Base-by-base conservation (phyloP, 2,113 vertebrate genomes). In the Anguilla rostrata region DNA sequence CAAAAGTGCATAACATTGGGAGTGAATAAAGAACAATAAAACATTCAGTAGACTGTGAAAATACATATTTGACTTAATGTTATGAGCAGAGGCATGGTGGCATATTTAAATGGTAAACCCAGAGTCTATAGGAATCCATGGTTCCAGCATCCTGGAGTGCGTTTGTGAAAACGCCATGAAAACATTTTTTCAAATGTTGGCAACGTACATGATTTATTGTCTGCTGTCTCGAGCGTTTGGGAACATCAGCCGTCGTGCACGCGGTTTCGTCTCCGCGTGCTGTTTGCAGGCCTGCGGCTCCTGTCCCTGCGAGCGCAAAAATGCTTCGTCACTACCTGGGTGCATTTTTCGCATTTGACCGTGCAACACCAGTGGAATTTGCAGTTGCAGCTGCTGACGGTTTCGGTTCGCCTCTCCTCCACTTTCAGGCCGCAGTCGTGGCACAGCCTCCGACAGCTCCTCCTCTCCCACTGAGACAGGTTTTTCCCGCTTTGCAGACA, bases 281-380 rank as follows among this genome's bases (percentile, higher is more conserved):
- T 91, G 81, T 96, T 95, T 1, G 93, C 94, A 14, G 92, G 87
- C 39, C 86, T 49, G 0, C 87, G 39, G 75, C 41, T 90, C 0
- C 86, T 49, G 0, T 95, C 93, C 8, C 92, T 94, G 14, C 90
- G 94, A 0, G 91, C 85, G 12, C 98, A 99, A 88, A 96, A 98
- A 92, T 97, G 96, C 90, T 97, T 99, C 34, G 94, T 96, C 7
- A 98, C 96, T 3, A 95, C 87, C 0, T 96, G 96, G 78, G 93
- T 94, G 92, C 98, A 99, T 83, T 95, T 96, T 56, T 98, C 97
- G 83, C 98, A 99, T 83, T 95, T 96, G 78, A 99, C 98, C 0
- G 96, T 97, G 91, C 98, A 99, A 91, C 98, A 99, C 98, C 98
- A 99, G 88, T 97, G 96, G 84, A 99, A 99, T 84, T 96, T 98